Evolutionary conservation across 1,140 invertebrate species (phyloP).

Genomic region (Arctopsyche grandis): DNA sequence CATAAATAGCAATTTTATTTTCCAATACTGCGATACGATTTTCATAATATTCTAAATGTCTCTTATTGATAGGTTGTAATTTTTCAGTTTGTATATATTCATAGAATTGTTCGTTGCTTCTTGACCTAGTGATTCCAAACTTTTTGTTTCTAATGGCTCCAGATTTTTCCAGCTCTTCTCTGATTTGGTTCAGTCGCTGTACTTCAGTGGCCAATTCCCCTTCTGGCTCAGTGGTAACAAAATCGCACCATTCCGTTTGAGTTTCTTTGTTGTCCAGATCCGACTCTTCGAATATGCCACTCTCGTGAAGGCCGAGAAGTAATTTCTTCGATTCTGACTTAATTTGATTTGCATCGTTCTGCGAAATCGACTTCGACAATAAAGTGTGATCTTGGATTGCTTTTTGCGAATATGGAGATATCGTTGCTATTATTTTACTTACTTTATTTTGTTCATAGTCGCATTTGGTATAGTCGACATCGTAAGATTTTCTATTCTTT

Average conservation of each 20-base stretch:
- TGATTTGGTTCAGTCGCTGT: slow-evolving; percentile 68
- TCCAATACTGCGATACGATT: slow-evolving; percentile 69
- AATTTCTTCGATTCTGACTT: slow-evolving; percentile 51
- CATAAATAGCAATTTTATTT: slow-evolving; percentile 69
- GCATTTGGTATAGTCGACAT: slow-evolving; percentile 46
- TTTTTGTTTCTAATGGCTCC: slow-evolving; percentile 65
- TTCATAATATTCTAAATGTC: slow-evolving; percentile 70
- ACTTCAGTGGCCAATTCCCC: slow-evolving; percentile 67
- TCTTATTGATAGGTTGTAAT: slow-evolving; percentile 42
- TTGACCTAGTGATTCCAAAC: slow-evolving; percentile 57
- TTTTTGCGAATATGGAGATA: slow-evolving; percentile 64
- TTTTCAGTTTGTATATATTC: slow-evolving; percentile 35
- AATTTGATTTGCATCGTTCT: slow-evolving; percentile 27
- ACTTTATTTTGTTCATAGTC: slow-evolving; percentile 51
- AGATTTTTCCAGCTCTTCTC: slow-evolving; percentile 66
- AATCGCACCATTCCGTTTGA: slow-evolving; percentile 67
- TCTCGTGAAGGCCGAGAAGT: slow-evolving; percentile 67
- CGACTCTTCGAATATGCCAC: slow-evolving; percentile 72
- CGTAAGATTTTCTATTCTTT: slow-evolving; percentile 44
- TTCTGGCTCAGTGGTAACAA: slow-evolving; percentile 58
- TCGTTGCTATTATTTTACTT: slow-evolving; percentile 64
- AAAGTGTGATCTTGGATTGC: slow-evolving; percentile 58
- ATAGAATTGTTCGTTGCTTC: slow-evolving; percentile 23
- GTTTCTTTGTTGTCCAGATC: slow-evolving; percentile 65
- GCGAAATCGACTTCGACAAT: slow-evolving; percentile 42